Evolutionary conservation across 2,113 vertebrate species (phyloP).

Genomic region (Oncorhynchus nerka): DNA sequence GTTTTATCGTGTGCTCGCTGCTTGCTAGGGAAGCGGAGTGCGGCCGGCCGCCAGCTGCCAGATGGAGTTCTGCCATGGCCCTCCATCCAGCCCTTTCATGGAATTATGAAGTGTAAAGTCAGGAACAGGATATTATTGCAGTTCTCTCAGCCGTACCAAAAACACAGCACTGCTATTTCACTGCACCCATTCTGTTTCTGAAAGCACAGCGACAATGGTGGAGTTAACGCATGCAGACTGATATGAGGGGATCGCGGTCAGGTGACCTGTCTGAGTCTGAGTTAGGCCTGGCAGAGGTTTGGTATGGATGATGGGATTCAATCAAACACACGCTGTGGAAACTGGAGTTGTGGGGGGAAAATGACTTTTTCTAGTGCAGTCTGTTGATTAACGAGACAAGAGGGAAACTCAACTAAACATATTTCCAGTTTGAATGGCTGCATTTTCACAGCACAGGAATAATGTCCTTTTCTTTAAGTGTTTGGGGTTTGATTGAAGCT

Average conservation of each 20-base stretch:
- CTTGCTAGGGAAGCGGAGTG: constrained; percentile 37
- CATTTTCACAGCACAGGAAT: no score
- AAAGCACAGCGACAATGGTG: constrained; percentile 48
- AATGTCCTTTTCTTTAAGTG: no score
- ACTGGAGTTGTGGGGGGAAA: background rate
- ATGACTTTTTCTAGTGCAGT: background rate
- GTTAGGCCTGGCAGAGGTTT: constrained; percentile 33
- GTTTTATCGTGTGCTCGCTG: constrained; percentile 49
- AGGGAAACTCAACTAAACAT: background rate
- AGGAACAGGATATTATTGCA: constrained; percentile 53
- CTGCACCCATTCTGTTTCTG: constrained; percentile 56
- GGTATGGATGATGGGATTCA: background rate
- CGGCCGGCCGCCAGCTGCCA: constrained; percentile 33
- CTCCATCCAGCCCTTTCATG: constrained; percentile 41
- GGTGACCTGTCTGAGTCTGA: constrained; percentile 25
- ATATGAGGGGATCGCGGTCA: constrained; percentile 39
- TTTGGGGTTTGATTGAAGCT: no score
- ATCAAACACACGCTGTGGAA: background rate
- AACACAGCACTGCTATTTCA: constrained; percentile 41
- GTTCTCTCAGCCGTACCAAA: constrained; percentile 32
- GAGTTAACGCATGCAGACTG: constrained; percentile 57
- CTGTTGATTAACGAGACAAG: background rate
- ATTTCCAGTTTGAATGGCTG: no score
- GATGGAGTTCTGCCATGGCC: constrained; percentile 45
- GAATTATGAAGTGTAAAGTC: constrained; percentile 50